Conservation (phyloP, 2,113 vertebrate species). For the Eulemur rufifrons region DNA sequence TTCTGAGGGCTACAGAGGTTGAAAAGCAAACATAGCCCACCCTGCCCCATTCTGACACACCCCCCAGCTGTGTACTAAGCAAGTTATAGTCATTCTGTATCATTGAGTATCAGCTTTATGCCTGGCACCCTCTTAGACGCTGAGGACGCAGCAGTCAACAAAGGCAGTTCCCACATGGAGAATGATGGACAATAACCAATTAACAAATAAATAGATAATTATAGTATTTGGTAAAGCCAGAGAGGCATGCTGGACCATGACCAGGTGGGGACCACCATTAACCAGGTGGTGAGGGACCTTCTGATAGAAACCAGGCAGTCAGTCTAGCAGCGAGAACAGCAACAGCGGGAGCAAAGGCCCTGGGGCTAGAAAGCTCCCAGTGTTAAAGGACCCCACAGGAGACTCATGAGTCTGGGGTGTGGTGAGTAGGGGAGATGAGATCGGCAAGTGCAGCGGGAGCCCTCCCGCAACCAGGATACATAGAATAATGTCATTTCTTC, state of each 20-base stretch:
- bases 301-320: not conserved
- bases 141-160: not conserved
- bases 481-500: not conserved
- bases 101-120: not conserved
- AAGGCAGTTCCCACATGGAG: not conserved
- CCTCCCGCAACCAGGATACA: accelerated
- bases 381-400: not conserved
- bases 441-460: not conserved
- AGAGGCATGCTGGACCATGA: not conserved
- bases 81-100: not conserved
- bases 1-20: not conserved
- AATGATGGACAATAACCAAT: not conserved
- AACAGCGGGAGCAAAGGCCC: not conserved
- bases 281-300: not conserved
- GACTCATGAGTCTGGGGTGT: not conserved
- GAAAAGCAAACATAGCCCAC: not conserved
- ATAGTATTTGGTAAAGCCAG: not conserved
- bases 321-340: too few species aligned
- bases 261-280: not conserved
- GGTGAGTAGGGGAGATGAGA: not conserved
- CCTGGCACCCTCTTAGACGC: not conserved
- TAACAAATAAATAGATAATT: not conserved
- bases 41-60: not conserved
- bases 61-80: too few species aligned
- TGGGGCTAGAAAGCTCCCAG: too few species aligned